These are phyloP conservation scores for Chlorodrepanis virens DNA, from an alignment of 2,113 vertebrate genomes.

Conservation along the genomic window DNA sequence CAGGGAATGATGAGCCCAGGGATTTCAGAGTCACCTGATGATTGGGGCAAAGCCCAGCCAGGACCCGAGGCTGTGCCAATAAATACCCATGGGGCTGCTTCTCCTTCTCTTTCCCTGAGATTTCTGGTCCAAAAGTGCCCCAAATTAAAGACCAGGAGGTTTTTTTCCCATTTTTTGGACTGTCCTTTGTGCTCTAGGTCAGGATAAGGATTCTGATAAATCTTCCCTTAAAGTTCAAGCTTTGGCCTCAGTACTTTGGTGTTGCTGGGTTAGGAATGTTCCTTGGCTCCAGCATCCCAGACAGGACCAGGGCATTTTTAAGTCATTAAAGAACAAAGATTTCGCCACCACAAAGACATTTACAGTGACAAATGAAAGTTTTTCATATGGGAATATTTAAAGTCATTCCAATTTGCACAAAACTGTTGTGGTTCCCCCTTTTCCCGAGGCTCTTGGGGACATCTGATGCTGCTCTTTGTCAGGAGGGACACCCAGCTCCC, in stretches of 20 bases:
- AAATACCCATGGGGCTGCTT: accelerated
- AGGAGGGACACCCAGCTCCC: neutral
- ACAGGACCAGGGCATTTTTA: neutral
- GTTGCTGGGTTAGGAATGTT: neutral
- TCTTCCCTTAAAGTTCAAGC: neutral
- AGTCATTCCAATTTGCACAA: neutral
- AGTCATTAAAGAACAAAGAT: neutral
- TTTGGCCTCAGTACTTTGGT: neutral
- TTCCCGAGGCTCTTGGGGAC: neutral
- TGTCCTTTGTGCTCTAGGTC: neutral
- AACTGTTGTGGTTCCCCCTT: accelerated
- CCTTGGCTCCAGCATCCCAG: neutral
- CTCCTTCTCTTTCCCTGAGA: neutral
- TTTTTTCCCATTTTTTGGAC: neutral
- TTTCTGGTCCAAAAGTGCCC: neutral
- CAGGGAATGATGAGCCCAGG: accelerated
- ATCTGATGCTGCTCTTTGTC: accelerated
- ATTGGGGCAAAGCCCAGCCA: neutral
- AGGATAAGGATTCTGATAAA: neutral
- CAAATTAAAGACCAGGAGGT: neutral
- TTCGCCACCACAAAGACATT: neutral
- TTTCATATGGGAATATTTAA: neutral
- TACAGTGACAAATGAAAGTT: neutral
- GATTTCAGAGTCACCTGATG: neutral
- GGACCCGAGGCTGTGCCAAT: neutral